Conservation (phyloP, 1,140 invertebrate species). For the Pseudomyrmex cubaensis region DNA sequence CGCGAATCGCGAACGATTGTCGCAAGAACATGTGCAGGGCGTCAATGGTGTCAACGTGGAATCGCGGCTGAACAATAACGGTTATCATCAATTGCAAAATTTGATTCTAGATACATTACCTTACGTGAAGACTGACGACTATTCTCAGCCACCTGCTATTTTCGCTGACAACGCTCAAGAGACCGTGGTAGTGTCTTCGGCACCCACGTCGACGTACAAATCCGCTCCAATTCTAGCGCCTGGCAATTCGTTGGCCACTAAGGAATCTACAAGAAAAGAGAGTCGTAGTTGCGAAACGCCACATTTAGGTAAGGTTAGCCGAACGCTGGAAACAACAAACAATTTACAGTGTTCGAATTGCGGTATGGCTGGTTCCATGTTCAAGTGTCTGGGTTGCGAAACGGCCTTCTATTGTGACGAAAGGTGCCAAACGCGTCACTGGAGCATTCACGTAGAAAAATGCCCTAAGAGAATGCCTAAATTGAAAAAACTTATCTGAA, state of each 20-base stretch:
- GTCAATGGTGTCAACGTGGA: slow-evolving; percentile 33
- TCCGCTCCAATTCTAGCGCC: neutral
- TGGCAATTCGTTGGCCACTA: neutral
- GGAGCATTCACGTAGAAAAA: slow-evolving; percentile 77
- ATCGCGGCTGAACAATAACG: neutral
- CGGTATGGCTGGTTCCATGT: slow-evolving; percentile 70
- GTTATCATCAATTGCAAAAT: slow-evolving; percentile 60
- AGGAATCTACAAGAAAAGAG: neutral
- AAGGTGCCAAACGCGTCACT: slow-evolving; percentile 79
- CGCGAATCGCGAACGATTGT: neutral
- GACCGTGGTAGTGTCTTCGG: neutral
- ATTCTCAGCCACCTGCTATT: slow-evolving; percentile 23
- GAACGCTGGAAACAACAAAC: slow-evolving; percentile 61
- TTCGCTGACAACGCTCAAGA: slow-evolving; percentile 19
- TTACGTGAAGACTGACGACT: slow-evolving; percentile 34
- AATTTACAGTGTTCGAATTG: slow-evolving; percentile 76
- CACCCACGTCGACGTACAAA: slow-evolving; percentile 27
- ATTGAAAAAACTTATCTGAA: slow-evolving; percentile 78
- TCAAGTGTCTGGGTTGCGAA: slow-evolving; percentile 81
- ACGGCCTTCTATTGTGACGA: slow-evolving; percentile 80
- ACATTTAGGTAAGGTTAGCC: slow-evolving; percentile 76
- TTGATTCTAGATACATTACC: slow-evolving; percentile 43
- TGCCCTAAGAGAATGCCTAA: slow-evolving; percentile 83
- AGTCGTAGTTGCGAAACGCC: slow-evolving; percentile 76
- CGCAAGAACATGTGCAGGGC: slow-evolving; percentile 19